Evolutionary conservation across 2,888 invertebrate genomes (phyloP).

Genomic region (Dichetophora obliterata): DNA sequence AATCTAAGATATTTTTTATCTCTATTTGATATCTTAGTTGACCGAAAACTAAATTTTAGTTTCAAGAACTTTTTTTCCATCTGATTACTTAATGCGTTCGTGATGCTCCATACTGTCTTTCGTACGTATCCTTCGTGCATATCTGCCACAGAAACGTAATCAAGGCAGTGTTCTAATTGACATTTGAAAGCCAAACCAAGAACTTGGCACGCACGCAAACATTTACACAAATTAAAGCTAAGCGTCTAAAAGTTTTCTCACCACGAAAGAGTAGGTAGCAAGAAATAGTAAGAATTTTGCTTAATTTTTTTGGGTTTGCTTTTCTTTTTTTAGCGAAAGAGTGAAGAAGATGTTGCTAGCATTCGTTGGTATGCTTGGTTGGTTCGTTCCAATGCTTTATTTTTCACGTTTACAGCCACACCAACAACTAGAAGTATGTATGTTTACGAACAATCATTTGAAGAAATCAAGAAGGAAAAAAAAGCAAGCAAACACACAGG

Average conservation of each 20-base stretch:
- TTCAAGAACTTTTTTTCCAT: too few species aligned
- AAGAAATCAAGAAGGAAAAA: too few species aligned
- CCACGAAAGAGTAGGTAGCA: background rate
- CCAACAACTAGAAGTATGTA: background rate
- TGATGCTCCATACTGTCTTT: too few species aligned
- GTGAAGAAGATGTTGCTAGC: background rate
- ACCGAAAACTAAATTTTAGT: too few species aligned
- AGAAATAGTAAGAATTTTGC: background rate
- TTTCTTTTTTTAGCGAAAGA: background rate
- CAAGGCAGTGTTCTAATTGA: background rate
- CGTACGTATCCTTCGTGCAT: too few species aligned
- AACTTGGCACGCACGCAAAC: conserved; percentile 9
- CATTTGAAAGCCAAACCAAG: background rate
- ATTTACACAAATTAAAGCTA: background rate
- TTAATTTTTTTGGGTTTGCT: background rate
- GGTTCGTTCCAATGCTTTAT: conserved; percentile 8
- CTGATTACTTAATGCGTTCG: too few species aligned
- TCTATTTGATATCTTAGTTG: too few species aligned
- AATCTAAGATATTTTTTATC: too few species aligned
- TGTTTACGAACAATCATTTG: background rate
- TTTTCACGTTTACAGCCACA: conserved; percentile 14
- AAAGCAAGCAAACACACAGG: background rate
- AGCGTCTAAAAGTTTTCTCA: conserved; percentile 3
- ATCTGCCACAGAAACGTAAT: too few species aligned
- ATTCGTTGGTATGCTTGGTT: conserved; percentile 2